Conservation (phyloP, 2,888 invertebrate species). For the Phanerotoma sp. region DNA sequence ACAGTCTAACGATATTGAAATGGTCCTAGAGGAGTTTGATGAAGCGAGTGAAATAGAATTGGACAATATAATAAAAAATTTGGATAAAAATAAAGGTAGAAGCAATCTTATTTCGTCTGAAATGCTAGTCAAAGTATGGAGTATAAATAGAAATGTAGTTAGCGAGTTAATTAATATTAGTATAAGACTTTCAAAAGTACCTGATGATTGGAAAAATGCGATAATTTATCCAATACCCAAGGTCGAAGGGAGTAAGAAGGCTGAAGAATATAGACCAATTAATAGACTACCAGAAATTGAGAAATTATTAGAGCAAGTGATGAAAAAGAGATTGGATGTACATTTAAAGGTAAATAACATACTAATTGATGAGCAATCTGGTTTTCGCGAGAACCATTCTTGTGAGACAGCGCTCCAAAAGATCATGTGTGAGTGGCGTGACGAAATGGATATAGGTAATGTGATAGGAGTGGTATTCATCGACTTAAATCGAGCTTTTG, state of each 20-base stretch:
- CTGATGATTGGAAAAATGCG: slow-evolving; percentile 19
- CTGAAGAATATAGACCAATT: slow-evolving; percentile 18
- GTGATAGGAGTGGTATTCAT: slow-evolving; percentile 16
- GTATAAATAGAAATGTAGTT: not conserved
- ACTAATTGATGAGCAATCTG: slow-evolving; percentile 22
- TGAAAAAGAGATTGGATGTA: slow-evolving; percentile 14
- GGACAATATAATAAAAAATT: slow-evolving; percentile 9
- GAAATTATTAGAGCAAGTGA: slow-evolving; percentile 14
- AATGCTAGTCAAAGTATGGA: slow-evolving; percentile 9
- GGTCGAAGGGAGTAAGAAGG: slow-evolving; percentile 8
- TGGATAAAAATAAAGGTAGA: slow-evolving; percentile 9
- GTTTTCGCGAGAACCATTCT: slow-evolving; percentile 23
- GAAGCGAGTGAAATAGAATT: slow-evolving; percentile 4
- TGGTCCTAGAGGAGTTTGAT: not conserved
- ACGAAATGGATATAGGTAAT: slow-evolving; percentile 5
- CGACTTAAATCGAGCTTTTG: not conserved
- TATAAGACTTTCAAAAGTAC: slow-evolving; percentile 5
- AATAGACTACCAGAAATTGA: slow-evolving; percentile 16
- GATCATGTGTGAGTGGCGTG: slow-evolving; percentile 18
- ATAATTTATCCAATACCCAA: slow-evolving; percentile 17
- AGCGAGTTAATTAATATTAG: slow-evolving; percentile 12
- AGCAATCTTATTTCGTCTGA: slow-evolving; percentile 5
- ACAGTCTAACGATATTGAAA: not conserved
- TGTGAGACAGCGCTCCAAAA: slow-evolving; percentile 24
- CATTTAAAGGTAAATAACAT: slow-evolving; percentile 11